Conservation (phyloP, 2,888 invertebrate species). For the Caenorhabditis angaria region DNA sequence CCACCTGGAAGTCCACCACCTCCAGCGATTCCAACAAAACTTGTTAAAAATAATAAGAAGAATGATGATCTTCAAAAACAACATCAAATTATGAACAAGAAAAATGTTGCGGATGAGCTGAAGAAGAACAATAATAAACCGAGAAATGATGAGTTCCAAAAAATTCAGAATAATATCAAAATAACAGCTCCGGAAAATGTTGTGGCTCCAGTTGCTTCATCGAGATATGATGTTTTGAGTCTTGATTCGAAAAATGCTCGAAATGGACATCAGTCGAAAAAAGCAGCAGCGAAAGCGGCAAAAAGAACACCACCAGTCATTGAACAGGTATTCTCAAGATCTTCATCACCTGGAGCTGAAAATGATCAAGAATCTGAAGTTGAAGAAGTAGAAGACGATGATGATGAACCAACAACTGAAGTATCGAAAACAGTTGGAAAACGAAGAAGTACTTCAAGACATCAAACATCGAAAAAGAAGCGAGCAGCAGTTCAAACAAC, state of each 20-base stretch:
- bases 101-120: conserved; percentile 4
- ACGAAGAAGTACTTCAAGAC: conserved; percentile 7
- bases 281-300: conserved; percentile 11
- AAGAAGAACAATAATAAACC: conserved; percentile 9
- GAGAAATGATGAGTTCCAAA: conserved; percentile 32
- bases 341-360: conserved; percentile 26
- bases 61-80: not conserved
- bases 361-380: conserved; percentile 27
- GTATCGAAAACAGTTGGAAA: conserved; percentile 13
- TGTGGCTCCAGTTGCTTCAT: conserved; percentile 19
- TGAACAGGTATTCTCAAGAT: conserved; percentile 33
- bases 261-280: conserved; percentile 1
- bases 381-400: conserved; percentile 19
- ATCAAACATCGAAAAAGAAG: conserved; percentile 24
- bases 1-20: conserved; percentile 1
- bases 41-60: not conserved
- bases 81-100: not conserved
- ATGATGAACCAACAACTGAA: not conserved
- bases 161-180: conserved; percentile 18
- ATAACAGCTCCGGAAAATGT: conserved; percentile 8
- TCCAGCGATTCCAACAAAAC: conserved; percentile 2
- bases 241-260: conserved; percentile 12
- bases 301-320: conserved; percentile 28
- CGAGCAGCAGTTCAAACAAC: conserved; percentile 10
- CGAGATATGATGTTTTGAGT: conserved; percentile 47